Evolutionary conservation across 2,797 vertebrate species (phyloP), one percentile per base, ranked within the genome.

Genomic region (Paguma larvata): DNA sequence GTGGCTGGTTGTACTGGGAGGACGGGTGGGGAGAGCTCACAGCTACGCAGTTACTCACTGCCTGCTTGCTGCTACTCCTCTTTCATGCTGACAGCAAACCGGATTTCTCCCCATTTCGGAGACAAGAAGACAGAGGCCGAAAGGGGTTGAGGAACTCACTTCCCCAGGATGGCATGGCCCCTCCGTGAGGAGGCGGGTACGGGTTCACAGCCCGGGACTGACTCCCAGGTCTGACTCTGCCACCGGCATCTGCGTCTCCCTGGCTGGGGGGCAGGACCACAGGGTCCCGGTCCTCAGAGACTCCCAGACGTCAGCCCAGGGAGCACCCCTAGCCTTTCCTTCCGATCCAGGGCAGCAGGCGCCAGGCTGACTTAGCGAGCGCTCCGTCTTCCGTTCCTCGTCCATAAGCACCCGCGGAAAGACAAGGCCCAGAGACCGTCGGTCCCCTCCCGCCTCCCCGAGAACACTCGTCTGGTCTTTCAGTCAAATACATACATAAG

Each of bases 1-100:
- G 6, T 2, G 62, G 46, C 6, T 19, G 41, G 46, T 2, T 44
- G 32, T 3, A 12, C 0, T 0, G 3, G 12, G 25, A 7, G n/a
- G 41, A 11, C 0, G 4, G 41, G 7, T 27, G 10, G 15, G 68
- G 0, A 23, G 51, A 6, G 12, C 38, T 41, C 38, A 1, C 4
- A 3, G 7, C 62, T 18, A 10, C 15, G 48, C 25, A 8, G 23
- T 63, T 5, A 16, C 11, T 32, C 3, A 11, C 79, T n/a, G 18
- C 4, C 3, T 0, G 1, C 18, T n/a, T 14, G 25, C 12, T 10
- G 0, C 16, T 3, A 30, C 6, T 51, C 38, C 38, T 18, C 63
- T 12, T 21, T 25, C 8, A 41, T 16, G 46, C 10, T 8, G 11
- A 73, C 10, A 12, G 67, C 70, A 6, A 3, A 9, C 12, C 21